A percentile compares a stretch with the other conserved stretches of the same genome.
Evolutionary conservation across 53 echinoderm and acorn worm genomes (phyloP).

Genomic region (Apostichopus leukothele): DNA sequence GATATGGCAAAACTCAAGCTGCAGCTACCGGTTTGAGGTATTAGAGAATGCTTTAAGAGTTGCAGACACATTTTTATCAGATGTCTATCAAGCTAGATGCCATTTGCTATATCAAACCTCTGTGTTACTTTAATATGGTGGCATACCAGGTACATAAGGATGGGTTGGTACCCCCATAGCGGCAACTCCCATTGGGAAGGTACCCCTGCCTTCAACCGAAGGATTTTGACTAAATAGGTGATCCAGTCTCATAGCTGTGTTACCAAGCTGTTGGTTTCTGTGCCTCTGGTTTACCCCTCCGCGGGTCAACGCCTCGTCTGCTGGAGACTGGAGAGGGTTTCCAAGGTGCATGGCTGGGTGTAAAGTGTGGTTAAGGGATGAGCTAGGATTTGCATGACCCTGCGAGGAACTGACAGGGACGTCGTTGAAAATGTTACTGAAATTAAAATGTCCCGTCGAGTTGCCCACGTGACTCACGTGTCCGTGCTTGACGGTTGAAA

Average conservation of each 20-base stretch:
- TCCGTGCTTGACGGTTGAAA: conserved; percentile 69
- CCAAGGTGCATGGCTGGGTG: conserved; percentile 66
- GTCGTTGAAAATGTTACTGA: conserved; percentile 86
- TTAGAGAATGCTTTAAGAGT: too few relatives aligned
- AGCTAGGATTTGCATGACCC: conserved; percentile 61
- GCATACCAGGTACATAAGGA: conserved; percentile 59
- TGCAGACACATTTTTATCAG: too few relatives aligned
- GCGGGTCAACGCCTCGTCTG: conserved; percentile 77
- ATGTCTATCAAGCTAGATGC: too few relatives aligned
- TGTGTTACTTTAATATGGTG: conserved; percentile 10
- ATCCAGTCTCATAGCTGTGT: conserved; percentile 65
- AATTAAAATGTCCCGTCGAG: conserved; percentile 70
- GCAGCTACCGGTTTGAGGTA: too few relatives aligned
- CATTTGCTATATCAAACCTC: too few relatives aligned
- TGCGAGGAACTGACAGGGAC: conserved; percentile 48
- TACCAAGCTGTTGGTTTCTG: conserved; percentile 75
- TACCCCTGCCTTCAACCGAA: conserved; percentile 61
- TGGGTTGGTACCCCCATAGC: conserved; percentile 66
- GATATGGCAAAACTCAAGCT: too few relatives aligned
- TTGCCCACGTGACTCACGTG: conserved; percentile 49
- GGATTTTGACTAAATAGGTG: conserved; percentile 76
- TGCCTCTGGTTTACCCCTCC: conserved; percentile 60
- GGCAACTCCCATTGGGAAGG: conserved; percentile 72
- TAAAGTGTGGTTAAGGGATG: conserved; percentile 56
- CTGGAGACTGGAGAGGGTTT: conserved; percentile 64